phyloP scores from a whole-genome alignment of 2,888 invertebrate species.

The Suillia variegata region DNA sequence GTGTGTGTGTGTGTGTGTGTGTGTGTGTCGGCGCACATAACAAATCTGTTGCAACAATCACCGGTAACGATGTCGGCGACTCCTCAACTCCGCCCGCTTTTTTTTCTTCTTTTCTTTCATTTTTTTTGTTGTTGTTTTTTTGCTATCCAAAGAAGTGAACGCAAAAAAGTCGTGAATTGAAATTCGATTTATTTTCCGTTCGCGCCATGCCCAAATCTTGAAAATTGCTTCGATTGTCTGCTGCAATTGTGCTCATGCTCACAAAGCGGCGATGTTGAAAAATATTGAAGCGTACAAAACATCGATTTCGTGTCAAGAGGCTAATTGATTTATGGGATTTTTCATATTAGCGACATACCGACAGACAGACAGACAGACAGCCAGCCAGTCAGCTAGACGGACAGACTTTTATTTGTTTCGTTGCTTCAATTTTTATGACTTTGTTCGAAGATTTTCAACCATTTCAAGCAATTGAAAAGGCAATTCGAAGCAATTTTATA shows the following conservation, averaged over 20 bases:
- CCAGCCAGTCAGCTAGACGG: too few species aligned
- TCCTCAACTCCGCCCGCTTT: too few species aligned
- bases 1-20: too few species aligned
- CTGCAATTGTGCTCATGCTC: not conserved
- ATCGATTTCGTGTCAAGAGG: slow-evolving; percentile 25
- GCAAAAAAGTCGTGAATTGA: not conserved
- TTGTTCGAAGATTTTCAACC: too few species aligned
- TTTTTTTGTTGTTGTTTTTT: too few species aligned
- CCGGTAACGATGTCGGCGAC: not conserved
- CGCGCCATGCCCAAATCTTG: slow-evolving; percentile 3
- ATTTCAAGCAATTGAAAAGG: slow-evolving; percentile 12
- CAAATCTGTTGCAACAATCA: not conserved
- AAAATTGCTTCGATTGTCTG: not conserved
- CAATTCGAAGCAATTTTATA: too few species aligned
- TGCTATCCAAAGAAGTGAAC: too few species aligned
- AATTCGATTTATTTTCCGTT: slow-evolving; percentile 1
- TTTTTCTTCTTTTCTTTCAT: too few species aligned
- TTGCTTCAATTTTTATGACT: too few species aligned
- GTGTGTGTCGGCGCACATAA: too few species aligned
- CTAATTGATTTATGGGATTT: slow-evolving; percentile 33
- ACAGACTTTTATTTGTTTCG: not conserved
- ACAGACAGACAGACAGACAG: too few species aligned
- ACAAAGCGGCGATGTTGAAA: not conserved
- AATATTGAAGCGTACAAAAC: not conserved
- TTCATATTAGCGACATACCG: slow-evolving; percentile 5